phyloP scores from a whole-genome alignment of 2,797 vertebrate genomes.

The Microhierax caerulescens region DNA sequence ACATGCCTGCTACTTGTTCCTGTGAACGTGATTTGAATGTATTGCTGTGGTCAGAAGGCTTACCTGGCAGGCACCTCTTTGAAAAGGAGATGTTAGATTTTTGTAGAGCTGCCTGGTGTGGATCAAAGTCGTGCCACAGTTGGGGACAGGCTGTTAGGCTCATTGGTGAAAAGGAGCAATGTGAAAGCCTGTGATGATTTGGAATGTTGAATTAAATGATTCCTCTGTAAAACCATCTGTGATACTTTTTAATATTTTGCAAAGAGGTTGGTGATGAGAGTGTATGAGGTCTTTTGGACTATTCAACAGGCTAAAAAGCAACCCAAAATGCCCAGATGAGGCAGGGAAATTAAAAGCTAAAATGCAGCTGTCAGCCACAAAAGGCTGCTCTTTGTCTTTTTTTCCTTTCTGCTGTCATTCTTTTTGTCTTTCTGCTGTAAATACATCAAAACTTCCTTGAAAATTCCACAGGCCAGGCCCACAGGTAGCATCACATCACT shows the following conservation, averaged over 20 bases:
- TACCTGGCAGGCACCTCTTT: not conserved
- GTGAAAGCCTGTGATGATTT: not conserved
- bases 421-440: not conserved
- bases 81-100: not conserved
- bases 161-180: not conserved
- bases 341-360: not conserved
- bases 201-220: not conserved
- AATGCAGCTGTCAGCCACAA: not conserved
- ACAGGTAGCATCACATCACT: rapidly evolving
- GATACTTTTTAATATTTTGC: not conserved
- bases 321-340: not conserved
- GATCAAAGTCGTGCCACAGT: not conserved
- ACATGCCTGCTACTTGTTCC: not conserved
- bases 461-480: not conserved
- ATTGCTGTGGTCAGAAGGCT: not conserved
- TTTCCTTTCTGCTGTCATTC: not conserved
- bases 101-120: rapidly evolving
- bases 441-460: not conserved
- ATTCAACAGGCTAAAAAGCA: not conserved
- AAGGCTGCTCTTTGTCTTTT: not conserved
- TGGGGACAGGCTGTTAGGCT: not conserved
- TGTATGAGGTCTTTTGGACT: not conserved
- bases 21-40: not conserved
- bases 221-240: not conserved
- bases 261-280: not conserved